Base-by-base conservation (phyloP, 1,140 invertebrate species). In the Radopholus similis region DNA sequence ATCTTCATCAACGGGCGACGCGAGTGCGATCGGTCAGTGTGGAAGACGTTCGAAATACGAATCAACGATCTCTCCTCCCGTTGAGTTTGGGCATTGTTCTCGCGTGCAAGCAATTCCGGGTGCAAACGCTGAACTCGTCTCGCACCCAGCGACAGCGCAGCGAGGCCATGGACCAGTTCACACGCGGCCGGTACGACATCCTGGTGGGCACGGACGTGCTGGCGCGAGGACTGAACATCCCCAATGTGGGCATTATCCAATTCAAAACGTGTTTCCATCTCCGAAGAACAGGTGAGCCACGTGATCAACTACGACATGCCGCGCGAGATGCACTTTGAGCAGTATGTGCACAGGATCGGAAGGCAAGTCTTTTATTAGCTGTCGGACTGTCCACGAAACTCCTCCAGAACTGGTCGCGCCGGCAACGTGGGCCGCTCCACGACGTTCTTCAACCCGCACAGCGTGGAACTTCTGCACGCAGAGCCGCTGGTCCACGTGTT, bases 221-320 rank as follows among this genome's bases (percentile, higher is more conserved):
- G 11, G 68, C 68, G 18, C 49, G 68, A 18, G 68, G 68, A 23
- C 35, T 70, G 55, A 70, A 70, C 32, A 38, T 70, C 13, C 68
- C 68, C 9, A 57, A 57, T 42, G 63, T 64, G 2, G 21, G 37
- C 38, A 23, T 56, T 23, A n/a, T 26, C 26, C 42, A 21, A 23
- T 21, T 40, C 23, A 6, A 2, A 2, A 47, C 3, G 30, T 1
- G 13, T 21, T 64, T 44, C n/a, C n/a, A n/a, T n/a, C n/a, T n/a
- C n/a, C n/a, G n/a, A n/a, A n/a, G n/a, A n/a, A n/a, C 13, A 70
- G 32, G 68, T 70, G 30, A 40, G 35, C 23, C 68, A 72, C 35
- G 68, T 70, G 30, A 62, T 70, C 23, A 69, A 70, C 44, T 70
- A 34, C 53, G 68, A 70, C 40, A 37, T 70, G 56, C 68, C 68